Conservation (phyloP, 2,113 vertebrate species). For the Cyprinodon brontotheroides region DNA sequence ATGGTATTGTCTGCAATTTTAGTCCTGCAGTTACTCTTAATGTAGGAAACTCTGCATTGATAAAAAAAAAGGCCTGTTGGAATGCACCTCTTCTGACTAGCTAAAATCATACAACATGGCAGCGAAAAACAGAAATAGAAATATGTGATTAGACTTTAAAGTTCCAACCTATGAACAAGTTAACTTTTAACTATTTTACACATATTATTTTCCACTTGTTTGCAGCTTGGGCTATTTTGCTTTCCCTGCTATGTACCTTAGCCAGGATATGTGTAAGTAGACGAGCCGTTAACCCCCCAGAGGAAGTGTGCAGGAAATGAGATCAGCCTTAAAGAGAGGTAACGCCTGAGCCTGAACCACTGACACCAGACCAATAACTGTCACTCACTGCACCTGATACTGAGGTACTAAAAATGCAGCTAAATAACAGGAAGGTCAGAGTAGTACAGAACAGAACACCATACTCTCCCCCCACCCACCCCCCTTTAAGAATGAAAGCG, state of each 20-base stretch:
- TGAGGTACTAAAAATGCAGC: conserved; percentile 50
- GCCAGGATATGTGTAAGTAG: conserved; percentile 55
- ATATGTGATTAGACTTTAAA: no score
- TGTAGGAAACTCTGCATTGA: not conserved
- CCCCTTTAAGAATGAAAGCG: not conserved
- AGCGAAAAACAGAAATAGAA: no score
- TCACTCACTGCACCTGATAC: conserved; percentile 73
- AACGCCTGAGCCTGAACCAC: conserved; percentile 69
- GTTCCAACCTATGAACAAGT: not conserved
- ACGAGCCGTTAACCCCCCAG: conserved; percentile 70
- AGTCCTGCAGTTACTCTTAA: not conserved
- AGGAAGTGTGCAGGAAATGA: conserved; percentile 79
- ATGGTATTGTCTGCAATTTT: not conserved
- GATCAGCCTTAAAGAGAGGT: conserved; percentile 73
- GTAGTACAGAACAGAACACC: conserved; percentile 3
- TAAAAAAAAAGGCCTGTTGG: not conserved
- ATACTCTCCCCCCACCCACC: conserved; percentile 2
- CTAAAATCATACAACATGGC: no score
- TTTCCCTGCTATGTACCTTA: conserved; percentile 44
- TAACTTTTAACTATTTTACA: conserved; percentile 23
- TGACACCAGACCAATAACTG: conserved; percentile 77
- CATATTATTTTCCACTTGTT: conserved; percentile 33
- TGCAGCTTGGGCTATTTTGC: conserved; percentile 39
- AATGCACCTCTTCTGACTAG: not conserved
- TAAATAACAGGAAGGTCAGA: conserved; percentile 60